Evolutionary conservation across 2,888 invertebrate species (phyloP).

Genomic region (Cataglyphis rosenhaueri): DNA sequence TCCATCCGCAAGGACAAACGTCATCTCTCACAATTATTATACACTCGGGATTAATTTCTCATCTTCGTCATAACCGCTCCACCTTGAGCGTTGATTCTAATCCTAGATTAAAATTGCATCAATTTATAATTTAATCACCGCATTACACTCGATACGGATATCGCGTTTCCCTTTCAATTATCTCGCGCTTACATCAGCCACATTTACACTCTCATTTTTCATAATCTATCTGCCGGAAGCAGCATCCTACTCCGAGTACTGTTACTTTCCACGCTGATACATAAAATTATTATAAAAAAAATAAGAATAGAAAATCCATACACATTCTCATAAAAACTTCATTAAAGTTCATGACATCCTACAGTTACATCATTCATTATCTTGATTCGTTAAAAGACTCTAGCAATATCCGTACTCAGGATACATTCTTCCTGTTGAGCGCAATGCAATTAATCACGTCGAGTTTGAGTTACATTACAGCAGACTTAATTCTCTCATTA

Average conservation of each 20-base stretch:
- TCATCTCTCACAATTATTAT: slow-evolving; percentile 2
- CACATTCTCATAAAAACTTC: slow-evolving; percentile 2
- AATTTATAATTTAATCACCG: slow-evolving; percentile 19
- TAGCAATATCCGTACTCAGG: not conserved
- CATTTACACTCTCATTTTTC: not conserved
- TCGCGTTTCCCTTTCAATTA: slow-evolving; percentile 17
- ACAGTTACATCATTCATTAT: slow-evolving; percentile 37
- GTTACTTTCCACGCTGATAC: slow-evolving; percentile 21
- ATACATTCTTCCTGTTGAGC: slow-evolving; percentile 10
- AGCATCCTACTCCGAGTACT: not conserved
- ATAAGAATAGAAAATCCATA: slow-evolving; percentile 6
- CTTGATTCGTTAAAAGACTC: slow-evolving; percentile 1
- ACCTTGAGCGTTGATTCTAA: slow-evolving; percentile 4
- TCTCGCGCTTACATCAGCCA: slow-evolving; percentile 12
- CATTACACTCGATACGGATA: not conserved
- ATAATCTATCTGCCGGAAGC: slow-evolving; percentile 30
- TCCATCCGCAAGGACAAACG: slow-evolving; percentile 60
- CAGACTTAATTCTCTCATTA: slow-evolving; percentile 23
- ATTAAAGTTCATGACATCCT: not conserved
- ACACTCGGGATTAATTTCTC: slow-evolving; percentile 19
- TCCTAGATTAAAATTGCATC: slow-evolving; percentile 5
- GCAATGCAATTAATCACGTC: slow-evolving; percentile 36
- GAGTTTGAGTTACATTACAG: slow-evolving; percentile 7
- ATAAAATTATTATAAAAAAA: not conserved
- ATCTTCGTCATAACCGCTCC: slow-evolving; percentile 28